phyloP scores from a whole-genome alignment of 2,113 vertebrate genomes.

The Blennius ocellaris region DNA sequence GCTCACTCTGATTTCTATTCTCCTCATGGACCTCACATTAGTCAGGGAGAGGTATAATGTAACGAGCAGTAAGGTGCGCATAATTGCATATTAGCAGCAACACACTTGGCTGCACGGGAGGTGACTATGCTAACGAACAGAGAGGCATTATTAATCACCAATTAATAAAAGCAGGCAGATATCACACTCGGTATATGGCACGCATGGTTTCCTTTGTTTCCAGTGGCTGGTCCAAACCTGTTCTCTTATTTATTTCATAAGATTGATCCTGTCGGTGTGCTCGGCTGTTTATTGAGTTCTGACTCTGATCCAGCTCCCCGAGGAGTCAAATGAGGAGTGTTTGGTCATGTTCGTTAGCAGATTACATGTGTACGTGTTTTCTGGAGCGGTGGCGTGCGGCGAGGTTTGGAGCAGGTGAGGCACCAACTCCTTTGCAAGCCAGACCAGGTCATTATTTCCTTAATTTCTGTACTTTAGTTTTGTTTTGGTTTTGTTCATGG shows the following conservation, averaged over 20 bases:
- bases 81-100: slow-evolving; percentile 98
- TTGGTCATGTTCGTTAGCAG: slow-evolving; percentile 89
- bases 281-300: slow-evolving; percentile 71
- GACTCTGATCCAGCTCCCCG: slow-evolving; percentile 70
- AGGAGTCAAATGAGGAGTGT: slow-evolving; percentile 74
- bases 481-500: no score
- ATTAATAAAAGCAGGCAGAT: slow-evolving; percentile 91
- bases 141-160: slow-evolving; percentile 95
- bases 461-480: no score
- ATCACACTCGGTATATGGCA: slow-evolving; percentile 73
- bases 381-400: slow-evolving; percentile 52
- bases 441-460: no score
- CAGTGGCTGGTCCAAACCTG: slow-evolving; percentile 67
- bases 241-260: slow-evolving; percentile 77
- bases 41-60: slow-evolving; percentile 91
- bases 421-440: no score
- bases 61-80: slow-evolving; percentile 93
- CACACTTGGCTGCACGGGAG: slow-evolving; percentile 96
- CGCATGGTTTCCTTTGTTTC: slow-evolving; percentile 78
- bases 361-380: slow-evolving; percentile 76
- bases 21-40: slow-evolving; percentile 92
- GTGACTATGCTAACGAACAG: slow-evolving; percentile 94
- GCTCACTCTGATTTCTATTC: slow-evolving; percentile 88
- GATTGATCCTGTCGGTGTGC: slow-evolving; percentile 75
- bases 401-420: no score